Conservation (phyloP, 1,140 invertebrate species). For the Apis cerana region DNA sequence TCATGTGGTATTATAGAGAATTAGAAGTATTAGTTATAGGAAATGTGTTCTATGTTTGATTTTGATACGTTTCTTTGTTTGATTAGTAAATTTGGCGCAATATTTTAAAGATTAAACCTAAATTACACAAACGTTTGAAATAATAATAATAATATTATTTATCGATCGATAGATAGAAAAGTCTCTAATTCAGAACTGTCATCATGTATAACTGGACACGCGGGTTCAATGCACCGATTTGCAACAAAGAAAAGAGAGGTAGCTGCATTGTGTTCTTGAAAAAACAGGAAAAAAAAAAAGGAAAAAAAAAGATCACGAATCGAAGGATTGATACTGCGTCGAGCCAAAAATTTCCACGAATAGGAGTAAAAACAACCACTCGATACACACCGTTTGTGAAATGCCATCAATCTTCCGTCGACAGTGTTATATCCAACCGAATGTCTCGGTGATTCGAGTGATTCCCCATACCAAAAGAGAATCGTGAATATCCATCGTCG, state of each 20-base stretch:
- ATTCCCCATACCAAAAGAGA: background rate
- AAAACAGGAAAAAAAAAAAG: background rate
- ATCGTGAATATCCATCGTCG: background rate
- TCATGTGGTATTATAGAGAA: too few species aligned
- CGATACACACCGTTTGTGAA: background rate
- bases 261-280: background rate
- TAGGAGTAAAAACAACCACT: background rate
- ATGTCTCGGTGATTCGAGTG: background rate
- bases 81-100: too few species aligned
- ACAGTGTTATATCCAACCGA: background rate
- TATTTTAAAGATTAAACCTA: too few species aligned
- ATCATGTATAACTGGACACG: background rate
- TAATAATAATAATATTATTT: background rate
- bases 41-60: too few species aligned
- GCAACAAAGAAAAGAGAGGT: background rate
- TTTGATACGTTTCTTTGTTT: too few species aligned
- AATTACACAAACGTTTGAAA: too few species aligned
- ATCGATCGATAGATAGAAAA: too few species aligned
- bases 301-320: background rate
- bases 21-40: too few species aligned
- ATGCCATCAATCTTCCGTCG: slow-evolving; percentile 17
- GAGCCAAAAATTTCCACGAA: slow-evolving; percentile 10
- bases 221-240: background rate
- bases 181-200: background rate
- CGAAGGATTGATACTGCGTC: background rate